These are phyloP conservation scores for Amphiura filiformis DNA, from an alignment of 35 echinoderm and acorn worm species.

Conservation along the genomic window DNA sequence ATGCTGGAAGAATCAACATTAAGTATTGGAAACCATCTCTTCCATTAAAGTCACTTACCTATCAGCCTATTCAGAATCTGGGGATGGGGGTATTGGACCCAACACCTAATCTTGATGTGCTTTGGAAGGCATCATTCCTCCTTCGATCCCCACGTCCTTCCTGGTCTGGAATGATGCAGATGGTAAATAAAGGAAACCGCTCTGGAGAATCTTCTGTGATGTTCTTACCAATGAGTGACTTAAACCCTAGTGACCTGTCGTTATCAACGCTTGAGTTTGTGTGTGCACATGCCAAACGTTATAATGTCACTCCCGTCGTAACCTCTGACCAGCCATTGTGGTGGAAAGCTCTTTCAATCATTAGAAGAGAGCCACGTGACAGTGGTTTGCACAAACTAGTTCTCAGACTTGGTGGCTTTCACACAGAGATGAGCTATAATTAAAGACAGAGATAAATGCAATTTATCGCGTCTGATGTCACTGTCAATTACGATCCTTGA, in stretches of 20 bases:
- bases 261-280: constrained; percentile 41
- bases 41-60: background rate
- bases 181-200: background rate
- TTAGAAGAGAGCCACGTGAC: background rate
- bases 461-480: no score
- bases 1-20: background rate
- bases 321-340: constrained; percentile 23
- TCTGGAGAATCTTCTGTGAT: background rate
- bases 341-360: constrained; percentile 42
- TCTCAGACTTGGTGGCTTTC: constrained; percentile 5
- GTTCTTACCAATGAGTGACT: constrained; percentile 42
- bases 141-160: background rate
- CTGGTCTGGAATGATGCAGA: background rate
- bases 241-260: constrained; percentile 37
- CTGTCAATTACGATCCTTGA: no score
- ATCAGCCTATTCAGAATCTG: no score
- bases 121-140: background rate
- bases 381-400: constrained; percentile 8
- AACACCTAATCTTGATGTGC: background rate
- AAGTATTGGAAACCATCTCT: background rate
- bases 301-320: constrained; percentile 8
- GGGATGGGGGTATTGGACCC: no score
- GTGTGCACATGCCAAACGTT: background rate
- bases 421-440: constrained; percentile 36
- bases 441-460: no score